phyloP scores from a whole-genome alignment of 1,140 invertebrate species.

The Neodiprion lecontei region DNA sequence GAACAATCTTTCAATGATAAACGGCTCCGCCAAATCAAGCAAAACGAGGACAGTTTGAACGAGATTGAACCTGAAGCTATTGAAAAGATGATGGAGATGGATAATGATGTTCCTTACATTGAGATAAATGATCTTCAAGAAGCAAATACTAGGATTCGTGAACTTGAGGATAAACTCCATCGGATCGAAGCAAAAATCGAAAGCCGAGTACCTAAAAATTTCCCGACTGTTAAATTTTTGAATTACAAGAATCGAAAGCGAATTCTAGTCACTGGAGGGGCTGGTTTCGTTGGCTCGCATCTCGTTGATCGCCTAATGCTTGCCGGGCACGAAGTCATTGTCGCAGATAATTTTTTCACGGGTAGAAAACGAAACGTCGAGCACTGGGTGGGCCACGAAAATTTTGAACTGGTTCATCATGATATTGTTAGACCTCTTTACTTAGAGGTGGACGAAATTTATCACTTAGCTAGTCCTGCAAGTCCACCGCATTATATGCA shows the following conservation, averaged over 20 bases:
- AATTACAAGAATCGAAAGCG: conserved; percentile 90
- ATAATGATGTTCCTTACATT: conserved; percentile 39
- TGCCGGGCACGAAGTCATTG: conserved; percentile 97
- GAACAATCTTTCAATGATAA: conserved; percentile 32
- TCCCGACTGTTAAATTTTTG: conserved; percentile 88
- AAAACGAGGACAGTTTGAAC: conserved; percentile 25
- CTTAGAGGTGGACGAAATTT: conserved; percentile 99
- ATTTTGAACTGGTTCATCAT: conserved; percentile 99
- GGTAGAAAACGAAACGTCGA: conserved; percentile 96
- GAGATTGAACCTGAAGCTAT: background rate
- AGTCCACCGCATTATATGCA: conserved; percentile 99
- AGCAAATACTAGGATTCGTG: conserved; percentile 68
- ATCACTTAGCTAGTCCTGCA: conserved; percentile 98
- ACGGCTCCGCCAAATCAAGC: conserved; percentile 23
- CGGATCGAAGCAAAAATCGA: conserved; percentile 66
- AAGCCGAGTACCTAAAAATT: conserved; percentile 78
- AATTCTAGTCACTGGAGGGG: conserved; percentile 95
- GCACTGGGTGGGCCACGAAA: conserved; percentile 98
- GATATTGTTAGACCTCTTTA: conserved; percentile 98
- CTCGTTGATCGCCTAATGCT: conserved; percentile 95
- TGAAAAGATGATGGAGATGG: conserved; percentile 23
- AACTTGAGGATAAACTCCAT: conserved; percentile 75
- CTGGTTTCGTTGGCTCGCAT: conserved; percentile 99
- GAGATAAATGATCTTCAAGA: conserved; percentile 65
- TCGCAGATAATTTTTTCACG: conserved; percentile 98